Conservation (phyloP, 1,140 invertebrate species). For the Zaprionus gabonicus region DNA sequence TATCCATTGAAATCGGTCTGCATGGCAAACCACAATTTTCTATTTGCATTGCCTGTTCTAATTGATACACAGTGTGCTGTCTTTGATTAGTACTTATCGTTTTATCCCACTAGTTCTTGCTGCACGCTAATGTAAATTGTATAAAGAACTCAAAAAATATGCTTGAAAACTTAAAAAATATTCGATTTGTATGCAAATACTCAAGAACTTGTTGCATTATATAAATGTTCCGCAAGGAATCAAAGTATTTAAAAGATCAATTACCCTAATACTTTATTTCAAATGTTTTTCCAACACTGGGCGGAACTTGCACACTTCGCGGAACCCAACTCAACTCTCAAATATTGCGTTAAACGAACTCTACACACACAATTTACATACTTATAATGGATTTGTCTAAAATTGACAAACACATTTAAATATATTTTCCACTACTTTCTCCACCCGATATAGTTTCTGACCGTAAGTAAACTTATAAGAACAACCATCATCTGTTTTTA, state of each 20-base stretch:
- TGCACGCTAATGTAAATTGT: background rate
- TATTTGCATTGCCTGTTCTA: background rate
- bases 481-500: constrained; percentile 37
- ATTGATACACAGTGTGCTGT: background rate
- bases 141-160: background rate
- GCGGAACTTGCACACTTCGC: constrained; percentile 64
- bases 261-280: constrained; percentile 70
- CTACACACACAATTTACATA: constrained; percentile 28
- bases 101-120: background rate
- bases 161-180: constrained; percentile 1
- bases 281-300: constrained; percentile 61
- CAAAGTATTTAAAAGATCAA: constrained; percentile 53
- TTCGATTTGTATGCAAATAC: constrained; percentile 2
- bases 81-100: background rate
- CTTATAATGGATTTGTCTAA: constrained; percentile 28
- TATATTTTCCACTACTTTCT: constrained; percentile 33
- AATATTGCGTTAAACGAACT: background rate
- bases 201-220: background rate
- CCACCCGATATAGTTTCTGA: constrained; percentile 68
- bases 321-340: constrained; percentile 46
- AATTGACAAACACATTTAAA: constrained; percentile 32
- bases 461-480: constrained; percentile 66
- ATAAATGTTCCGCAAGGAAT: constrained; percentile 21
- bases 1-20: constrained; percentile 1
- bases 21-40: constrained; percentile 4